Conservation (phyloP, 2,888 invertebrate genomes). For the Selenia dentaria region DNA sequence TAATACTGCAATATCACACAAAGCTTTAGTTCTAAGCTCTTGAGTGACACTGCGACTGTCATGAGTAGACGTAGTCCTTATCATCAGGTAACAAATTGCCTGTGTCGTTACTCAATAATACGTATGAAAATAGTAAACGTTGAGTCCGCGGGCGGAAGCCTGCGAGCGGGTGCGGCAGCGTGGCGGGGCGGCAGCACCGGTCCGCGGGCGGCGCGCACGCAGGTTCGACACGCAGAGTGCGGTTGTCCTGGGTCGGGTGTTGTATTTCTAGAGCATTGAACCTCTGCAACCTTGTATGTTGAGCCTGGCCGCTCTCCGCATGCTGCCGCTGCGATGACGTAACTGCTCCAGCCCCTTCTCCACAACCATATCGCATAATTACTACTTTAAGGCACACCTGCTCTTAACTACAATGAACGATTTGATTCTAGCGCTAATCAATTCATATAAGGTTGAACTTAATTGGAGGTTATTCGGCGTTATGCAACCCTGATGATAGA, state of each 20-base stretch:
- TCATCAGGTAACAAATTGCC: too few relatives aligned
- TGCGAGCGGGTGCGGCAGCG: constrained; percentile 32
- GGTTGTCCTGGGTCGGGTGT: constrained; percentile 76
- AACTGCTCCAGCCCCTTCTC: constrained; percentile 80
- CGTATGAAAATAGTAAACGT: too few relatives aligned
- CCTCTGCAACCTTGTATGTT: constrained; percentile 83
- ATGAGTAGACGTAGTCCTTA: too few relatives aligned
- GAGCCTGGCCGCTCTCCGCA: constrained; percentile 79
- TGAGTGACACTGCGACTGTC: too few relatives aligned
- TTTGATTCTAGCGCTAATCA: constrained; percentile 63
- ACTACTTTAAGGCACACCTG: constrained; percentile 81
- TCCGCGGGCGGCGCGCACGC: constrained; percentile 42
- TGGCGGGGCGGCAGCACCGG: constrained; percentile 32
- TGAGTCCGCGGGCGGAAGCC: too few relatives aligned
- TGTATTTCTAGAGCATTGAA: constrained; percentile 84
- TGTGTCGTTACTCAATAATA: too few relatives aligned
- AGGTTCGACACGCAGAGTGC: constrained; percentile 51
- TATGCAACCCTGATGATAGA: constrained; percentile 49
- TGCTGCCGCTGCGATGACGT: constrained; percentile 79
- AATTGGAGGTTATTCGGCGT: constrained; percentile 60
- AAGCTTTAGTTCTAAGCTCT: too few relatives aligned
- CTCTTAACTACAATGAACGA: constrained; percentile 68
- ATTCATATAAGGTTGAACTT: constrained; percentile 75
- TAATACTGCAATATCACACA: too few relatives aligned
- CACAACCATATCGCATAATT: constrained; percentile 73